Evolutionary conservation across 2,888 invertebrate genomes (phyloP).

Genomic region (Sarcophaga carnaria): DNA sequence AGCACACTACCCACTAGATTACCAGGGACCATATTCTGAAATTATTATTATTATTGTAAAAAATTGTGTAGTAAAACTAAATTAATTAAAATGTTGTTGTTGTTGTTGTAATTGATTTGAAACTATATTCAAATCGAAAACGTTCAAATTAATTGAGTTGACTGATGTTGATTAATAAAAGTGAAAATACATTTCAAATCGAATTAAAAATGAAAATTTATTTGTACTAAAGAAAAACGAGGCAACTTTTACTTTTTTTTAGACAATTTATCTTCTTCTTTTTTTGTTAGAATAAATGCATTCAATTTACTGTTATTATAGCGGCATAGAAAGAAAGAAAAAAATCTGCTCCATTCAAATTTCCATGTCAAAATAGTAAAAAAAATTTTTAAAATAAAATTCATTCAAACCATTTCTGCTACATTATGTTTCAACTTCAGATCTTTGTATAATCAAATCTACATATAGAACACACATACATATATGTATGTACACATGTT

Average conservation of each 20-base stretch:
- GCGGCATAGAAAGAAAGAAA: neutral
- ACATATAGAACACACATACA: neutral
- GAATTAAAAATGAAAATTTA: neutral
- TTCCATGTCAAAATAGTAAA: neutral
- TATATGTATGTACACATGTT: neutral
- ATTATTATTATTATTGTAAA: too few relatives aligned
- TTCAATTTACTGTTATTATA: neutral
- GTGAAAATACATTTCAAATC: neutral
- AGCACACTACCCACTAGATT: too few relatives aligned
- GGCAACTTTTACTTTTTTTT: neutral
- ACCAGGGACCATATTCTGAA: too few relatives aligned
- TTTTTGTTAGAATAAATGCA: neutral
- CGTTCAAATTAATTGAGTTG: too few relatives aligned
- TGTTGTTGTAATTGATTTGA: too few relatives aligned
- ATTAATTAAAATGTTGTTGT: too few relatives aligned
- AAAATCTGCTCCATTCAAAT: neutral
- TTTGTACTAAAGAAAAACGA: neutral
- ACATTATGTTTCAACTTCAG: neutral
- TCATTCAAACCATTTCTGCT: neutral
- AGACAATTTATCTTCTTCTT: neutral
- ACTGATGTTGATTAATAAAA: neutral
- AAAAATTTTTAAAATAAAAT: neutral
- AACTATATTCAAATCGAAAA: too few relatives aligned
- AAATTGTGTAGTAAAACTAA: too few relatives aligned
- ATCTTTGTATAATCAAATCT: neutral